Evolutionary conservation across 2,888 invertebrate genomes (phyloP).

Genomic region (Oxytorus armatus): DNA sequence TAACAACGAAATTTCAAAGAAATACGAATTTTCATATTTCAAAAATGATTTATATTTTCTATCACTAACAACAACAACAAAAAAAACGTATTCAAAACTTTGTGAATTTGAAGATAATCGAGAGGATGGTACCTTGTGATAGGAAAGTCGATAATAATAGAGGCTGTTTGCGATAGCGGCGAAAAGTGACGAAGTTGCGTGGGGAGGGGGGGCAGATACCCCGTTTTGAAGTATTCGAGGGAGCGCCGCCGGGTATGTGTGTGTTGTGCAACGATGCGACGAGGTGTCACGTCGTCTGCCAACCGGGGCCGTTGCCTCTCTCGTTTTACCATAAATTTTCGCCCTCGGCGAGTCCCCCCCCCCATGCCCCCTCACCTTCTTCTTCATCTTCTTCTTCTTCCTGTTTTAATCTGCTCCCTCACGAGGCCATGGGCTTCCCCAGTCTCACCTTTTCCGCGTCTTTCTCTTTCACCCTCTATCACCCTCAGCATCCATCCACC

Average conservation of each 20-base stretch:
- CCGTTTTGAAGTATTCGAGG: conserved; percentile 60
- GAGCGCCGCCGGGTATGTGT: conserved; percentile 32
- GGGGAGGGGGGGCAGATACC: conserved; percentile 30
- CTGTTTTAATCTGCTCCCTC: conserved; percentile 64
- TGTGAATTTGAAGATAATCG: conserved; percentile 29
- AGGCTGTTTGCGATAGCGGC: conserved; percentile 53
- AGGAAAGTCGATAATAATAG: conserved; percentile 61
- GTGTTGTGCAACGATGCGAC: conserved; percentile 62
- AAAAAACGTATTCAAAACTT: not conserved
- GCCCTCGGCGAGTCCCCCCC: conserved; percentile 67
- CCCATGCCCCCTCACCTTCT: conserved; percentile 55
- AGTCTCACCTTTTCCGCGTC: conserved; percentile 47
- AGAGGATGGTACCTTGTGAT: conserved; percentile 9
- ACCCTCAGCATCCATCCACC: conserved; percentile 35
- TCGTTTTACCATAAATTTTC: conserved; percentile 72
- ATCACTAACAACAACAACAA: too few relatives aligned
- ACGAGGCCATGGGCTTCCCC: conserved; percentile 44
- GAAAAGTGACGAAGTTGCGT: conserved; percentile 50
- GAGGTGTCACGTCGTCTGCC: conserved; percentile 66
- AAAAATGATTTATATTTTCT: not conserved
- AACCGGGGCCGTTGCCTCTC: conserved; percentile 52
- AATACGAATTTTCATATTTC: not conserved
- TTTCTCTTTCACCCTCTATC: conserved; percentile 16
- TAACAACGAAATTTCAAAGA: not conserved
- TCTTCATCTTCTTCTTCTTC: conserved; percentile 56